These are phyloP conservation scores for Phodopus roborovskii DNA, from an alignment of 2,113 vertebrate species.

Conservation along the genomic window DNA sequence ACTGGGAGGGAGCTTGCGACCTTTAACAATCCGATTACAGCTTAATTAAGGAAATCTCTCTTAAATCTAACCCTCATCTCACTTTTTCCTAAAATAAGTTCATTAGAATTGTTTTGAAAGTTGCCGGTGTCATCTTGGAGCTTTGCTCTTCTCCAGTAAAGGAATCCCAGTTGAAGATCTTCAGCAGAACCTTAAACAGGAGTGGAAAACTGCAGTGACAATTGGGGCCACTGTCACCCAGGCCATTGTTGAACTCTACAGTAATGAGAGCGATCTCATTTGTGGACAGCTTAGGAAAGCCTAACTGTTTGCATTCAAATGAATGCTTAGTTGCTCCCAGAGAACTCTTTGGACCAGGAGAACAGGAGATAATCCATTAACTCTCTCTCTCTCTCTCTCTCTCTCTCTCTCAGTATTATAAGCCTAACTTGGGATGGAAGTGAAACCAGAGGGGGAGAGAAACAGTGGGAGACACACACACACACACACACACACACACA, in stretches of 20 bases:
- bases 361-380: constrained; percentile 5
- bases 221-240: not conserved
- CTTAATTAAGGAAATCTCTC: constrained; percentile 43
- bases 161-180: not conserved
- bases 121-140: not conserved
- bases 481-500: too few species aligned
- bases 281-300: not conserved
- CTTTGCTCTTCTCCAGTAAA: not conserved
- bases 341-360: not conserved
- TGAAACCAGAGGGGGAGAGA: not conserved
- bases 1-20: not conserved
- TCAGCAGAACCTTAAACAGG: not conserved
- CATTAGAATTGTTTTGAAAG: constrained; percentile 55
- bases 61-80: constrained; percentile 32
- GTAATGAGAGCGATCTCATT: not conserved
- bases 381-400: too few species aligned
- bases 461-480: too few species aligned
- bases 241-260: not conserved
- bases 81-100: constrained; percentile 62
- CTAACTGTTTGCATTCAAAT: not conserved
- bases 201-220: not conserved
- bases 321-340: not conserved
- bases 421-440: not conserved
- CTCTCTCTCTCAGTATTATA: not conserved
- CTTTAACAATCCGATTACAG: constrained; percentile 39